Base-by-base conservation (phyloP, 2,797 vertebrate genomes). In the Cyprinodon diabolis region DNA sequence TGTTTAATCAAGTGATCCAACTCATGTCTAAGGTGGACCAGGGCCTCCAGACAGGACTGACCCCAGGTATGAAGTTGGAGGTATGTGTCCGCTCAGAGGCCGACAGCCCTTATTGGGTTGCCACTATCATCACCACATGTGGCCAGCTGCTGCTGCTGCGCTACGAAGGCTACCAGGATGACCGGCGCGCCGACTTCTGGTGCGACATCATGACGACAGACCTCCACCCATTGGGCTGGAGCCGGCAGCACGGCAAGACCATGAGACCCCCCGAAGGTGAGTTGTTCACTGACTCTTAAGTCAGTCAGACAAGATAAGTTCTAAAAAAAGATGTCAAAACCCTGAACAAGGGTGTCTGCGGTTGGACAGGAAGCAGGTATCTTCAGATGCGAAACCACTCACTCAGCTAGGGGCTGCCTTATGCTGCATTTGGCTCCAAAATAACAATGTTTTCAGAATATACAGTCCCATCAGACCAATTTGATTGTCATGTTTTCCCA, bases 131-230 rank as follows among this genome's bases (percentile, higher is more conserved):
- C 77, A 99, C 97, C 15, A 96, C 98, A 21, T 99, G 98, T 47
- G 98, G 98, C 77, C 97, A 99, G 93, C 92, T 99, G 86, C 95
- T 99, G 37, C 95, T 99, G 25, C 91, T 99, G 15, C 97, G 98
- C 73, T 99, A 99, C 0, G 96, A 97, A 68, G 98, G 98, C 49
- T 98, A 97, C 10, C 96, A 96, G 40, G 97, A 98, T 13, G 97
- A 99, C 89, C 95, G 98, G 21, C 96, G 96, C 9, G 97, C 97
- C 0, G 98, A 99, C 91, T 99, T 99, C 84, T 99, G 98, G 98
- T 98, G 96, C 71, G 97, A 99, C 90, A 96, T 99, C 88, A 95
- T 97, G 94, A 96, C 97, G 0, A 96, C 98, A 0, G 95, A 96
- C 78, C 94, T 99, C 70, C 98, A 99, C 80, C 96, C 98, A 12